Evolutionary conservation across 1,140 invertebrate genomes (phyloP).

Genomic region (Colletes latitarsis): DNA sequence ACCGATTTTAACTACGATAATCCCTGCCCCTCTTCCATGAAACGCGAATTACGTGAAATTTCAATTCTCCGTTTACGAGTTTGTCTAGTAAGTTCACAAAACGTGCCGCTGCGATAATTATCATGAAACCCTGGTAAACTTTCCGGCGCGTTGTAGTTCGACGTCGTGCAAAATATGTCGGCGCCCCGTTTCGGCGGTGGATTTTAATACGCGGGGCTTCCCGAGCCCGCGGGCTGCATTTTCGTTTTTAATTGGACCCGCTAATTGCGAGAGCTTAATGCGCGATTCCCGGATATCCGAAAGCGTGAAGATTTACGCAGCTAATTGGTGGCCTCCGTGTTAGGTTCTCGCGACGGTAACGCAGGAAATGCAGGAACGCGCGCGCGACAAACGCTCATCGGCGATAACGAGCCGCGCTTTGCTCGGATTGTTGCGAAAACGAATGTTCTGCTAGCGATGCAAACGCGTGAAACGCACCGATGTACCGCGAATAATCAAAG

Average conservation of each 20-base stretch:
- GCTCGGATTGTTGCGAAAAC: conserved; percentile 28
- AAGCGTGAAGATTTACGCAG: conserved; percentile 59
- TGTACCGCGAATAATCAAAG: conserved; percentile 10
- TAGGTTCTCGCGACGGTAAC: neutral
- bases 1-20: too few relatives aligned
- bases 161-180: conserved; percentile 24
- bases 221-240: conserved; percentile 22
- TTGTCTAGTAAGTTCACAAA: neutral
- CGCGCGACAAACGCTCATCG: neutral
- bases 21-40: too few relatives aligned
- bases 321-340: conserved; percentile 44
- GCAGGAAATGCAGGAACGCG: neutral
- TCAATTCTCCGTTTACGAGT: too few relatives aligned
- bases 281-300: conserved; percentile 41
- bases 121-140: conserved; percentile 9
- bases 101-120: conserved; percentile 18
- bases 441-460: neutral
- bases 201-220: conserved; percentile 1
- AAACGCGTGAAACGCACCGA: neutral
- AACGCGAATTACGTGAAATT: too few relatives aligned
- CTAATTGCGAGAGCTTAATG: conserved; percentile 57
- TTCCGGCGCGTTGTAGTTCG: neutral
- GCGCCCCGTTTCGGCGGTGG: neutral
- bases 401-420: conserved; percentile 29
- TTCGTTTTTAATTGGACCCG: conserved; percentile 58